Conservation (phyloP, 2,888 invertebrate species). For the Falcaria lacertinaria region DNA sequence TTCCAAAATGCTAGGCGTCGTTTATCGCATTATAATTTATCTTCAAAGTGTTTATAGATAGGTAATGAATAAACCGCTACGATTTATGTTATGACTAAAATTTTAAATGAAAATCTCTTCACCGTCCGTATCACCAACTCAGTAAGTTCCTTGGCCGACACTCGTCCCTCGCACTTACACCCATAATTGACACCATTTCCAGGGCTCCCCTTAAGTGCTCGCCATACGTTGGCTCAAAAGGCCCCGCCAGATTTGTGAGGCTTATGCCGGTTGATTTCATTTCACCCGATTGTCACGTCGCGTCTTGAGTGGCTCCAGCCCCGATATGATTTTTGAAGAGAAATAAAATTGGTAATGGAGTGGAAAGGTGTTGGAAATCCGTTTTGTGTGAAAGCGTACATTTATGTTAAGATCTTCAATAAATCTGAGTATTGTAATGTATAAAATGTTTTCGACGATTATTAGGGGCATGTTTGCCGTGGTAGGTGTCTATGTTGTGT, state of each 20-base stretch:
- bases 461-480: too few relatives aligned
- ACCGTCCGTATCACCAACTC: conserved; percentile 5
- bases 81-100: too few relatives aligned
- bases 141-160: conserved; percentile 10
- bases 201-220: conserved; percentile 68
- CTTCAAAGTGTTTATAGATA: too few relatives aligned
- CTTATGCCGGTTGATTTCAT: conserved; percentile 76
- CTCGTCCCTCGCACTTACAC: conserved; percentile 58
- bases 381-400: conserved; percentile 36
- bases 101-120: neutral
- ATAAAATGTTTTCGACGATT: too few relatives aligned
- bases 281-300: conserved; percentile 70
- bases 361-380: conserved; percentile 58
- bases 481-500: too few relatives aligned
- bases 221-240: conserved; percentile 57
- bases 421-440: too few relatives aligned
- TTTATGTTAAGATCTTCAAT: conserved; percentile 27
- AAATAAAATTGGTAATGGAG: conserved; percentile 76
- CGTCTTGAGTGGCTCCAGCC: conserved; percentile 56
- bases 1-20: too few relatives aligned
- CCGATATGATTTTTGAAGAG: conserved; percentile 65
- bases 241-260: conserved; percentile 67
- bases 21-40: too few relatives aligned
- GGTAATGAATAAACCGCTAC: too few relatives aligned
- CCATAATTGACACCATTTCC: conserved; percentile 77